These are phyloP conservation scores for Pyralis farinalis DNA, from an alignment of 2,888 invertebrate genomes.

Conservation along the genomic window DNA sequence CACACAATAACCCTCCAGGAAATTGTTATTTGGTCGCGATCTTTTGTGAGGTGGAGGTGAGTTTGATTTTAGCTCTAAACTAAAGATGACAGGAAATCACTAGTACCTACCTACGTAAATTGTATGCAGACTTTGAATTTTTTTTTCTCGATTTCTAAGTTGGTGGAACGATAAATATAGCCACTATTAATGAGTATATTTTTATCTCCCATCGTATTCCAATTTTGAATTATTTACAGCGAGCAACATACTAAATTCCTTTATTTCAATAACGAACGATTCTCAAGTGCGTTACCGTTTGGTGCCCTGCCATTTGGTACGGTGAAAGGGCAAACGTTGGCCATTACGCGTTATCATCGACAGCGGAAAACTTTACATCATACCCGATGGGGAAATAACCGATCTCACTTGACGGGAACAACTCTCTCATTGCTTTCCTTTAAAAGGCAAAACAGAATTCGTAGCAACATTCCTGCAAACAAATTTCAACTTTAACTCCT, in stretches of 20 bases:
- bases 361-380: conserved; percentile 71
- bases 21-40: no score
- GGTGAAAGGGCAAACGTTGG: conserved; percentile 45
- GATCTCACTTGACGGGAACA: conserved; percentile 61
- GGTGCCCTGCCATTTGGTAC: conserved; percentile 18
- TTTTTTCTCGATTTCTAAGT: no score
- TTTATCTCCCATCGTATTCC: no score
- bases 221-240: no score
- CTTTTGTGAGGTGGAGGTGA: no score
- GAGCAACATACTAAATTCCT: conserved; percentile 1
- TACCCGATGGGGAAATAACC: conserved; percentile 69
- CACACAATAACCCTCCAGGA: no score
- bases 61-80: no score
- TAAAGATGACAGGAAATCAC: no score
- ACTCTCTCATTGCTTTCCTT: conserved; percentile 51
- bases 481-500: conserved; percentile 10
- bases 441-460: conserved; percentile 16
- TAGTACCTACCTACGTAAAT: no score
- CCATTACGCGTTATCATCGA: conserved; percentile 62
- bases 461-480: background rate
- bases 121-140: no score
- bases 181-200: no score
- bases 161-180: no score
- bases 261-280: conserved; percentile 11
- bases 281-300: conserved; percentile 12